Base-by-base conservation (phyloP, 2,113 vertebrate species). In the Hiodon tergisus region DNA sequence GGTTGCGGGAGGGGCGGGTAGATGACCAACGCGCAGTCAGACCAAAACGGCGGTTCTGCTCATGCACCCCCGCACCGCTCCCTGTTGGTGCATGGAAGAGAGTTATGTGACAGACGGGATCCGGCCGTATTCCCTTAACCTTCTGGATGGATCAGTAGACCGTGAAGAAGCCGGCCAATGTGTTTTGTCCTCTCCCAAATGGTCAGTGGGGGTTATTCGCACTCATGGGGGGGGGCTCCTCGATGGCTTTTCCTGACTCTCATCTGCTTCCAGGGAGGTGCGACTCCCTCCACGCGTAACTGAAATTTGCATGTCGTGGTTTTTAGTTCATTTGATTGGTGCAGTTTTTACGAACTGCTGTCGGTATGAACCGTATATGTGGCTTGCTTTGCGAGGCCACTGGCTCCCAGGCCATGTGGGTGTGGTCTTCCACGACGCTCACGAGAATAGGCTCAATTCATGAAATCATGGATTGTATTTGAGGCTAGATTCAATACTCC, bases 401-500 rank as follows among this genome's bases (percentile, higher is more conserved):
- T 68, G 78, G 76, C 81, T 78, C 79, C 67, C 75, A 78, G 78
- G 77, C 76, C 75, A 68, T 60, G 14, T 50, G 57, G 13, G 65
- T 16, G n/a, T 6, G 17, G 62, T 77, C 63, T 51, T 67, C 83
- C 53, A 83, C 85, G 67, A 76, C 57, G 67, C 83, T 86, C 84
- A 84, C 82, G 84, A 81, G 79, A 87, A 81, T 86, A 81, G 77
- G 81, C 79, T 31, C 31, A 31, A 31, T 31, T 31, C 31, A 31
- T 80, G 79, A 79, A 86, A 83, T 84, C 76, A 77, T 79, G 83
- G 81, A 79, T 78, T 71, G 78, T 81, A 86, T 83, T 82, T 80
- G 79, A 74, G 82, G 82, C 77, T 83, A 69, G 84, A 86, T 85
- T 82, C 17, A 67, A 59, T 67, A 73, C 70, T 72, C 67, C 60